phyloP scores from a whole-genome alignment of 2,888 invertebrate genomes.

The Drosophila borborema region DNA sequence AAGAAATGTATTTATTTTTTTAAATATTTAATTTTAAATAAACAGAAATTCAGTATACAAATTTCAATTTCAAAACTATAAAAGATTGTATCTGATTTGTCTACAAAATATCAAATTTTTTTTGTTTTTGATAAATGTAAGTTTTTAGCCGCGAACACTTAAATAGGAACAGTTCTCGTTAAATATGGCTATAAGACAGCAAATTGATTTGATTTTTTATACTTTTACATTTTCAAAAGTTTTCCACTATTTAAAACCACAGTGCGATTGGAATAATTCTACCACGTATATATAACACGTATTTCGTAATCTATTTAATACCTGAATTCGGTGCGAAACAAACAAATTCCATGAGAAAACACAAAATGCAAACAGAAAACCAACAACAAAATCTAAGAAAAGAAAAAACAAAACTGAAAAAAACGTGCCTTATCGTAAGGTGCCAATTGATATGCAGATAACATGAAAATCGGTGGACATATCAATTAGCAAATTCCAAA shows the following conservation, averaged over 20 bases:
- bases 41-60: no score
- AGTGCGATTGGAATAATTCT: conserved; percentile 17
- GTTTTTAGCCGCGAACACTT: no score
- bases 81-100: no score
- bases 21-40: no score
- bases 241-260: conserved; percentile 8
- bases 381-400: conserved; percentile 12
- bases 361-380: conserved; percentile 37
- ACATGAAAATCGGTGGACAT: conserved; percentile 28
- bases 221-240: not conserved
- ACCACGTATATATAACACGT: conserved; percentile 28
- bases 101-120: no score
- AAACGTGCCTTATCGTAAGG: conserved; percentile 56
- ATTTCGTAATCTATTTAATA: conserved; percentile 57
- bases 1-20: no score
- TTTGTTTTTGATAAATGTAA: no score
- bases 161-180: no score
- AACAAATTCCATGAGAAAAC: conserved; percentile 37
- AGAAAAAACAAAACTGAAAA: conserved; percentile 24
- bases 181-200: no score
- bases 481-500: conserved; percentile 25
- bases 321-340: conserved; percentile 39
- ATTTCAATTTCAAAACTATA: no score
- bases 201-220: not conserved
- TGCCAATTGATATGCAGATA: conserved; percentile 61